Conservation (phyloP, 2,888 invertebrate species). For the Phengaris alcon region DNA sequence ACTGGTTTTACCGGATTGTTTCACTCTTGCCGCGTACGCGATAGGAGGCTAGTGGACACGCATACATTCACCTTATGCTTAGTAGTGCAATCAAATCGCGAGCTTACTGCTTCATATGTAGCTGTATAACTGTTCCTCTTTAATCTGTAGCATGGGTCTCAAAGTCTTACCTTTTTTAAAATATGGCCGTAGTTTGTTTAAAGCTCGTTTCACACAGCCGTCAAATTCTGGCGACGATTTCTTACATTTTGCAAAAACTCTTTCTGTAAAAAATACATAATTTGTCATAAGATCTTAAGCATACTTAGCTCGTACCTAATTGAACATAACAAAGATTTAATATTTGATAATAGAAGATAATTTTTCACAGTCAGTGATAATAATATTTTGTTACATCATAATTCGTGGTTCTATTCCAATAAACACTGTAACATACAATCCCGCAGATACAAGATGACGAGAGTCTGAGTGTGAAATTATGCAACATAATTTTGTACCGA, state of each 20-base stretch:
- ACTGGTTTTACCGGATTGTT: too few species aligned
- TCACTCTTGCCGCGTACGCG: too few species aligned
- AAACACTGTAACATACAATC: neutral
- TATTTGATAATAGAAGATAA: too few species aligned
- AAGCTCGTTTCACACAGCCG: conserved; percentile 83
- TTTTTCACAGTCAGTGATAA: neutral
- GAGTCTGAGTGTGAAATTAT: neutral
- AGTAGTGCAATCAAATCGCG: too few species aligned
- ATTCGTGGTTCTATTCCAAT: neutral
- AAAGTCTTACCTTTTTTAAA: conserved; percentile 82
- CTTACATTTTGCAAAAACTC: conserved; percentile 80
- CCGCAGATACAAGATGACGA: neutral
- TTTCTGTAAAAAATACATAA: conserved; percentile 50
- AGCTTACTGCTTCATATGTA: too few species aligned
- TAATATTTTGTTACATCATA: neutral
- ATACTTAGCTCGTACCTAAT: too few species aligned
- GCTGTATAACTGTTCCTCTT: too few species aligned
- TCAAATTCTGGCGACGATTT: conserved; percentile 82
- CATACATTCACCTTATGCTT: too few species aligned
- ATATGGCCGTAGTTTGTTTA: conserved; percentile 85
- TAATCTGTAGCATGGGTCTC: too few species aligned
- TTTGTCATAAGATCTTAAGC: neutral
- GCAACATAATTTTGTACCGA: neutral
- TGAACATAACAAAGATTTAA: too few species aligned
- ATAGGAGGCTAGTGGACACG: too few species aligned